Evolutionary conservation across 2,888 invertebrate genomes (phyloP).

Genomic region (Caenorhabditis plicata): DNA sequence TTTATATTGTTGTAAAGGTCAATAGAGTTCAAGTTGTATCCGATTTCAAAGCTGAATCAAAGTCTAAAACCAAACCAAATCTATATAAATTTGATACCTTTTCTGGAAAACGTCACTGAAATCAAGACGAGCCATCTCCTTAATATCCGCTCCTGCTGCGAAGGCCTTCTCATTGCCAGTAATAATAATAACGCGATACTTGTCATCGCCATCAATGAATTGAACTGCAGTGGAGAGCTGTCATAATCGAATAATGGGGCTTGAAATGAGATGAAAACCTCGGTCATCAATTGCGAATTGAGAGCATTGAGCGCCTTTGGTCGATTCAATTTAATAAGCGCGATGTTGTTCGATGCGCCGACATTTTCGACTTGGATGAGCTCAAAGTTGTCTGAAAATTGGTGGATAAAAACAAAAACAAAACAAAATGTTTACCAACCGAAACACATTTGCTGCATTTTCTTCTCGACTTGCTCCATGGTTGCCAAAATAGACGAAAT

Average conservation of each 20-base stretch:
- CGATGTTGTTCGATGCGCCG: conserved; percentile 79
- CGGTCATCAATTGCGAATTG: conserved; percentile 82
- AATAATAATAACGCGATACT: conserved; percentile 81
- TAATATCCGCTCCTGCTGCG: conserved; percentile 91
- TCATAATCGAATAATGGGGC: neutral
- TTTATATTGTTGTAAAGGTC: too few relatives aligned
- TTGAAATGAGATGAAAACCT: conserved; percentile 70
- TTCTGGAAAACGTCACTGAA: conserved; percentile 34
- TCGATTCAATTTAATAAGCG: conserved; percentile 84
- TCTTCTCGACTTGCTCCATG: too few relatives aligned
- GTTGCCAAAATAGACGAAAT: too few relatives aligned
- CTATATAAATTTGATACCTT: too few relatives aligned
- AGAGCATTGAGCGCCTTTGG: conserved; percentile 95
- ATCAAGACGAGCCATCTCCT: conserved; percentile 70
- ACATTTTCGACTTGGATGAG: conserved; percentile 5
- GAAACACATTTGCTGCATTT: too few relatives aligned
- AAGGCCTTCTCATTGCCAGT: conserved; percentile 82
- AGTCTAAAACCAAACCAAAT: too few relatives aligned
- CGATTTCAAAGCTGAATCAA: too few relatives aligned
- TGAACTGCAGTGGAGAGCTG: conserved; percentile 68
- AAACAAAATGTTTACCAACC: too few relatives aligned
- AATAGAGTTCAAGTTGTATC: too few relatives aligned
- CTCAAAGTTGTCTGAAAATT: too few relatives aligned
- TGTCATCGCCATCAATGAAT: conserved; percentile 75
- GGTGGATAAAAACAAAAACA: too few relatives aligned